Conservation (phyloP, 2,888 invertebrate species). For the Melolontha melolontha region DNA sequence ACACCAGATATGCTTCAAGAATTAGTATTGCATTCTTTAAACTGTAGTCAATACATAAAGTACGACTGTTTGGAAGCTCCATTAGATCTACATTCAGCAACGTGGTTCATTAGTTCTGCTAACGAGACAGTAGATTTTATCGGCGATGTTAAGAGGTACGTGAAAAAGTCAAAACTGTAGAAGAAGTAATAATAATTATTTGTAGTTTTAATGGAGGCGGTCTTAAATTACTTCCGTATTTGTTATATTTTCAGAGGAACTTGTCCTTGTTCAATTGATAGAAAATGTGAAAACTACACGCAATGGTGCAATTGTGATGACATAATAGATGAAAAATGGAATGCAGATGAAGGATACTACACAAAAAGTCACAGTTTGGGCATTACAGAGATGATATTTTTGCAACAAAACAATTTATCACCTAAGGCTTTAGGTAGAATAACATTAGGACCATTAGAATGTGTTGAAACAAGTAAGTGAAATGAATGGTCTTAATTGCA, state of each 20-base stretch:
- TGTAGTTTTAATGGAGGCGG: too few relatives aligned
- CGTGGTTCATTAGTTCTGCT: slow-evolving; percentile 89
- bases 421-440: slow-evolving; percentile 88
- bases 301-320: slow-evolving; percentile 91
- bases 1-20: slow-evolving; percentile 92
- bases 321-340: slow-evolving; percentile 87
- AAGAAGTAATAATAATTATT: too few relatives aligned
- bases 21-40: slow-evolving; percentile 87
- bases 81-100: slow-evolving; percentile 85
- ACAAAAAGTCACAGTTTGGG: slow-evolving; percentile 85
- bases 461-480: slow-evolving; percentile 91
- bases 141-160: slow-evolving; percentile 83
- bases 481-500: too few relatives aligned
- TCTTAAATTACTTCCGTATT: background rate
- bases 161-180: background rate
- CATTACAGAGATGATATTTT: slow-evolving; percentile 90
- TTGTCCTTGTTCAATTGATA: slow-evolving; percentile 81
- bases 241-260: slow-evolving; percentile 71
- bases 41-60: slow-evolving; percentile 89
- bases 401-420: slow-evolving; percentile 86
- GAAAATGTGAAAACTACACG: slow-evolving; percentile 83
- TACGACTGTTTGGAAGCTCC: slow-evolving; percentile 93
- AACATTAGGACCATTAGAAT: slow-evolving; percentile 90
- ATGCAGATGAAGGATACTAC: slow-evolving; percentile 89
- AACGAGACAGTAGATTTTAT: slow-evolving; percentile 83